Percentiles rank a stretch among this genome's conserved stretches.
Conservation (phyloP, 2,113 vertebrate genomes). For the Trinectes maculatus region DNA sequence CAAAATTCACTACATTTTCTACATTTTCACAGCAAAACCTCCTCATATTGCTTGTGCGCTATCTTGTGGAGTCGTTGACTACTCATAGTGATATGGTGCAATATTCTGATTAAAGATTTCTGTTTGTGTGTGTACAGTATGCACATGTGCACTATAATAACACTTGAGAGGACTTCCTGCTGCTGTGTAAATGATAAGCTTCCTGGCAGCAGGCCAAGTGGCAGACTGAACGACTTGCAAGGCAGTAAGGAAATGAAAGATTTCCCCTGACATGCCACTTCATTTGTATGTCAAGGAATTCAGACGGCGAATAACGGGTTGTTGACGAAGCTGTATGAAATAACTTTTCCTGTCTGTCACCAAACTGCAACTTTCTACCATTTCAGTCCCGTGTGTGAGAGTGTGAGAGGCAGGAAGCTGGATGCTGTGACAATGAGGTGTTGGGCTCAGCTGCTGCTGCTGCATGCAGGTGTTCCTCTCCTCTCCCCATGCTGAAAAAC, state of each 20-base stretch:
- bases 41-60: too few species aligned
- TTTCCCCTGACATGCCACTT: conserved; percentile 19
- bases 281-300: conserved; percentile 4
- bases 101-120: background rate
- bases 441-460: conserved; percentile 33
- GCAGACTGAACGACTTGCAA: conserved; percentile 2
- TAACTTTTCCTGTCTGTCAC: conserved; percentile 11
- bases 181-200: background rate
- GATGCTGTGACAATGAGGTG: conserved; percentile 8
- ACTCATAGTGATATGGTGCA: too few species aligned
- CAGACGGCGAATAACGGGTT: conserved; percentile 4
- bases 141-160: background rate
- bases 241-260: conserved; percentile 24
- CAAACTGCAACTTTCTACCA: conserved; percentile 16
- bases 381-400: too few species aligned
- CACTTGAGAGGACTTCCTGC: background rate
- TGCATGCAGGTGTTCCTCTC: conserved; percentile 48
- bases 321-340: conserved; percentile 31
- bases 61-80: too few species aligned
- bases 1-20: too few species aligned
- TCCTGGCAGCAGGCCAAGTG: background rate
- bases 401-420: background rate
- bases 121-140: background rate
- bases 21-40: too few species aligned
- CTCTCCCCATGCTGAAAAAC: conserved; percentile 28